A percentile compares a stretch with the other conserved stretches of the same genome.
Evolutionary conservation across 1,140 invertebrate species (phyloP).

Genomic region (Chelonus insularis): DNA sequence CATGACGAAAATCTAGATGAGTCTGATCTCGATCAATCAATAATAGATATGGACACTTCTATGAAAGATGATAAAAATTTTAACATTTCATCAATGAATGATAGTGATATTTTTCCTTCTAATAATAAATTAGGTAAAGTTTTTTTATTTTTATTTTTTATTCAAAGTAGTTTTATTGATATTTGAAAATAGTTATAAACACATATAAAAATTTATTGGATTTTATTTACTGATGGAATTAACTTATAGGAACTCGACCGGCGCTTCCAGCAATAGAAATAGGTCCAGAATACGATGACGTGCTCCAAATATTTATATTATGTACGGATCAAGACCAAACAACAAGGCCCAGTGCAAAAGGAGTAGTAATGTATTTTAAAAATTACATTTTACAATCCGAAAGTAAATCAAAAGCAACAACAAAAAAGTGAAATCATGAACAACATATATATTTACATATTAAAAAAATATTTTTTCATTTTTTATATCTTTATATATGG

Average conservation of each 20-base stretch:
- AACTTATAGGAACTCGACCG: conserved; percentile 66
- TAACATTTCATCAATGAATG: conserved; percentile 34
- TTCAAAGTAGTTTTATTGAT: too few relatives aligned
- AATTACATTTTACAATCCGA: conserved; percentile 34
- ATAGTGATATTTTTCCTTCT: conserved; percentile 22
- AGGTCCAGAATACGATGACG: conserved; percentile 64
- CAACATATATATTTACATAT: too few relatives aligned
- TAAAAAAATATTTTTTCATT: conserved; percentile 9
- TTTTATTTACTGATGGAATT: conserved; percentile 21
- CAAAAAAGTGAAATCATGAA: too few relatives aligned
- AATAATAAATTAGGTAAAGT: too few relatives aligned
- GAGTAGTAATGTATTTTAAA: conserved; percentile 51
- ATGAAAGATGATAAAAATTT: conserved; percentile 36
- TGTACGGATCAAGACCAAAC: conserved; percentile 69
- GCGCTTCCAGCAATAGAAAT: conserved; percentile 68
- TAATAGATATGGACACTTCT: conserved; percentile 5
- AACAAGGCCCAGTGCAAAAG: conserved; percentile 66
- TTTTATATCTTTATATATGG: conserved; percentile 9
- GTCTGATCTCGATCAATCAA: conserved; percentile 38
- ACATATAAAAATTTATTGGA: too few relatives aligned
- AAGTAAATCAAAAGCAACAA: not conserved
- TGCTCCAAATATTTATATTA: conserved; percentile 71
- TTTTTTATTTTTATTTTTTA: too few relatives aligned
- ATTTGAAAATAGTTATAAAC: too few relatives aligned
- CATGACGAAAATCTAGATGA: conserved; percentile 43